Base-by-base conservation (phyloP, 2,888 invertebrate species). In the Sminthurinus aureus region DNA sequence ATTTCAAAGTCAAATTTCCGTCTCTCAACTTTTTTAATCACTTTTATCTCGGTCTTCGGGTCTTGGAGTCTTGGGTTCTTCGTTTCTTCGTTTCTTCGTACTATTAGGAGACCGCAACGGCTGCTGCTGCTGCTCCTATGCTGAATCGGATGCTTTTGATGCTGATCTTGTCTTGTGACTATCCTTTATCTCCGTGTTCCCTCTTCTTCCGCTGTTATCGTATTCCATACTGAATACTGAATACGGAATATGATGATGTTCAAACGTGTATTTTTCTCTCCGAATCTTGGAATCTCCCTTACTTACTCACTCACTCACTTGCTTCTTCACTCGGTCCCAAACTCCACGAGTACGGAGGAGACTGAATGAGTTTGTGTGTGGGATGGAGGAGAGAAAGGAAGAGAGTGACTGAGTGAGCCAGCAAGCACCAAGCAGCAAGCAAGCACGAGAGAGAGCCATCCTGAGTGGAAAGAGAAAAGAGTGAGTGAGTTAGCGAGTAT, bases 21-120 rank as follows among this genome's bases (percentile, higher is more conserved):
- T 58, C 58, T 58, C 58, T 58, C 58, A 58, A 58, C 58, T 58
- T 58, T 58, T 58, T 58, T 58, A 58, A 58, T 58, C 58, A 58
- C 58, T 58, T 58, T 13, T 58, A 18, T 18, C 58, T 11, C 1
- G 20, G 22, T 67, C 67, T n/a, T 67, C n/a, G n/a, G n/a, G n/a
- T n/a, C n/a, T n/a, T n/a, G n/a, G n/a, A n/a, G n/a, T n/a, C n/a
- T n/a, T n/a, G n/a, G n/a, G n/a, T n/a, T n/a, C 67, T 22, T 67
- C 15, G 11, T 20, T 18, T n/a, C 67, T 67, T n/a, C 12, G 67
- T 67, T 22, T 67, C 22, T 38, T 38, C 3, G 6, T 38, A 38
- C 6, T 38, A 38, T 1, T 4, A 38, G 6, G 58, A 58, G 58
- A 18, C 58, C 18, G 9, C 58, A 15, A 18, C 58, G 2, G 58